Evolutionary conservation across 2,888 invertebrate genomes (phyloP).

Genomic region (Drosophila austrosaltans): DNA sequence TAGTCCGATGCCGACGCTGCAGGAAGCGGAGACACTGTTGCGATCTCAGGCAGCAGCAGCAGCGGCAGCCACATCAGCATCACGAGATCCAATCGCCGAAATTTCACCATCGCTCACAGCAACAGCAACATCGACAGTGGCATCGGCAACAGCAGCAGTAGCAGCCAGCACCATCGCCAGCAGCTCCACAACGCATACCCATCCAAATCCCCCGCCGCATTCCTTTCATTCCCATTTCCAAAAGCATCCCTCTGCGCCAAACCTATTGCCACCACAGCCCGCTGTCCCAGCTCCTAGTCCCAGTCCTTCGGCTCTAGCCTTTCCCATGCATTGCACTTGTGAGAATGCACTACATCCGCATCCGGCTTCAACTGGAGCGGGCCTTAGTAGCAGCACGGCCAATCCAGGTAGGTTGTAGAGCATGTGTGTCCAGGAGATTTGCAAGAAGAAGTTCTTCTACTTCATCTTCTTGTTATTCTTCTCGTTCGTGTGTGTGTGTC

Average conservation of each 20-base stretch:
- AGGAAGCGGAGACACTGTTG: slow-evolving; percentile 74
- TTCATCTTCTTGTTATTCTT: not conserved
- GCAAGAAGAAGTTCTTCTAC: slow-evolving; percentile 1
- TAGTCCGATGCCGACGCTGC: slow-evolving; percentile 81
- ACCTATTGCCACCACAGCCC: slow-evolving; percentile 74
- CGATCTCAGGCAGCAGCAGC: slow-evolving; percentile 65
- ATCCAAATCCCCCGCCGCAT: slow-evolving; percentile 39
- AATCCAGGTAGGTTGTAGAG: slow-evolving; percentile 83
- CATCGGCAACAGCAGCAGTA: slow-evolving; percentile 32
- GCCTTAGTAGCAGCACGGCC: slow-evolving; percentile 48
- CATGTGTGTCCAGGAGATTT: slow-evolving; percentile 70
- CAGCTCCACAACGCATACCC: slow-evolving; percentile 17
- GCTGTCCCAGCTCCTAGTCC: slow-evolving; percentile 73
- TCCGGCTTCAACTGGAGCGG: slow-evolving; percentile 31
- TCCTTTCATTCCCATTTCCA: slow-evolving; percentile 81
- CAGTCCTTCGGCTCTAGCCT: slow-evolving; percentile 78
- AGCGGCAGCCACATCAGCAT: slow-evolving; percentile 34
- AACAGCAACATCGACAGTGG: slow-evolving; percentile 21
- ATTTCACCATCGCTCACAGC: slow-evolving; percentile 24
- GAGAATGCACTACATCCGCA: slow-evolving; percentile 80
- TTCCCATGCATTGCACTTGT: slow-evolving; percentile 80
- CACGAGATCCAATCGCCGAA: slow-evolving; percentile 15
- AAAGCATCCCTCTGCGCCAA: slow-evolving; percentile 81
- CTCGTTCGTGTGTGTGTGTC: slow-evolving; percentile 20
- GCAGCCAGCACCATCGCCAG: slow-evolving; percentile 17